Evolutionary conservation across 2,888 invertebrate genomes (phyloP), one percentile per base, ranked within the genome.

Genomic region (Tipula lateralis): DNA sequence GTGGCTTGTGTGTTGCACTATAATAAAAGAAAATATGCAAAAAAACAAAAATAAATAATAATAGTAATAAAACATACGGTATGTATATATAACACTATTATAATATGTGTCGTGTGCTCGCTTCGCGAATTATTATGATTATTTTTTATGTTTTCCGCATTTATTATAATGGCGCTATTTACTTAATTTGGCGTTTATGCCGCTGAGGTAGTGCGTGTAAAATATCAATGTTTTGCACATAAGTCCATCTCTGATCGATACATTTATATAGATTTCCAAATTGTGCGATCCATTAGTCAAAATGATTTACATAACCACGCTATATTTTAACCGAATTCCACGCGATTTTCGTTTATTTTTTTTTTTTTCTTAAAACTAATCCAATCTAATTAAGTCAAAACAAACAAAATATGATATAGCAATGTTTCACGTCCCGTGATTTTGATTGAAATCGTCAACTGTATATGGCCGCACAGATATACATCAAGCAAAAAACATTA

Each of bases 391-490:
- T 66, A 66, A 24, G 66, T 66, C 66, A 66, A 66, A 66, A 66
- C 66, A 66, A 66, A 66, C 24, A 66, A 66, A 66, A 66, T 66
- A 66, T 66, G 66, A 66, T 66, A 19, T 24, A 66, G 24, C 19
- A 66, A 66, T 66, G 24, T 66, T 66, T 66, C 16, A 16, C 5
- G 44, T n/a, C n/a, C n/a, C n/a, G 16, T 16, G 44, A 66, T 19
- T 66, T 66, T 66, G 66, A 66, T 66, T 66, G 66, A 66, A 66
- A 66, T 66, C 66, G 66, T 66, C 66, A 66, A 66, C 66, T 66
- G 66, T 66, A 66, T 24, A 24, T 66, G 2, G n/a, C 24, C 66
- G 66, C 66, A 66, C 66, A 66, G 66, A 66, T 66, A 66, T 66
- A 66, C 24, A 66, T 66, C 66, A 66, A 66, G 66, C 66, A 66